Base-by-base conservation (phyloP, 2,113 vertebrate species). In the Pelodiscus sinensis region DNA sequence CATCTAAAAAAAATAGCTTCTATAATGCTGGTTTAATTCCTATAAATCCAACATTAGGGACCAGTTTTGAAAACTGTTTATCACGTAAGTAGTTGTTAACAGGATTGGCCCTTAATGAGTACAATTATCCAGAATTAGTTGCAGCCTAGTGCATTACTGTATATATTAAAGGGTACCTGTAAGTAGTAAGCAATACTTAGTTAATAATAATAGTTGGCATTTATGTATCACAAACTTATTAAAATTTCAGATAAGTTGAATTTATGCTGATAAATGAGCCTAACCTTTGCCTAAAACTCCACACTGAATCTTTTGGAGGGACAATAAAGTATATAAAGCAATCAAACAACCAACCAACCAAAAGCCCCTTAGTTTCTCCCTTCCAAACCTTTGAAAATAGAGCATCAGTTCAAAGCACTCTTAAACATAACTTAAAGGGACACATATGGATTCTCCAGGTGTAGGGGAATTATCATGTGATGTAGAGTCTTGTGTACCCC, bases 111-210 rank as follows among this genome's bases (percentile, higher is more conserved):
- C 38, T 44, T 19, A 25, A 0, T 25, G 15, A 27, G 65, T 15
- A 55, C 38, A 79, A 73, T 79, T 83, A 52, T 2, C 2, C 27
- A n/a, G 15, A 91, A 60, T 52, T n/a, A 27, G 27, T 65, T 2
- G 1, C 22, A 51, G 29, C n/a, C 52, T 65, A 44, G 65, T 75
- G 56, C 3, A 68, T 82, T 86, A 87, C 79, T 80, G 54, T 8
- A 3, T 91, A 35, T 29, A 62, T 86, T 78, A 81, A 88, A 94
- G 38, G 1, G 0, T 86, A 52, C 79, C 29, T 81, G 86, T 71
- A 93, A 85, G 62, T 52, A 84, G 71, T 38, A 55, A 14, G 7
- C 71, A 78, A 52, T 24, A 89, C 87, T 83, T 71, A 71, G 35
- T 44, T 75, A 44, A 75, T 75, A 50, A 44, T 13, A 50, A 22